Conservation (phyloP, 2,113 vertebrate species). For the Oxyura jamaicensis region DNA sequence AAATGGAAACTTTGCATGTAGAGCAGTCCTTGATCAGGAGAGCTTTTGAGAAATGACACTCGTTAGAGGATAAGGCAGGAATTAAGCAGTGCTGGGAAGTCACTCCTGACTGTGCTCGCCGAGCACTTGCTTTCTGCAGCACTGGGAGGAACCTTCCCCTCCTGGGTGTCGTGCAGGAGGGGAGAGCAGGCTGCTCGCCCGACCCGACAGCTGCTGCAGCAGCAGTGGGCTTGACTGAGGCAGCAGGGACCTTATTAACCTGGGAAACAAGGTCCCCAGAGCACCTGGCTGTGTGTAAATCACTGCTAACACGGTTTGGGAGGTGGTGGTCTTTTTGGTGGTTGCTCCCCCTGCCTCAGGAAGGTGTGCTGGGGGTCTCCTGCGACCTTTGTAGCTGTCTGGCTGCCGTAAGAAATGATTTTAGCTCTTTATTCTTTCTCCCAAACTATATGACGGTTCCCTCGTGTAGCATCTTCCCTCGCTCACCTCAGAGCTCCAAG, state of each 20-base stretch:
- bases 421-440: background rate
- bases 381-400: background rate
- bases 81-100: slow-evolving; percentile 46
- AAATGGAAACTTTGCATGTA: slow-evolving; percentile 13
- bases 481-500: background rate
- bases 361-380: background rate
- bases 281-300: slow-evolving; percentile 2
- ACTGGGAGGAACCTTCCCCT: background rate
- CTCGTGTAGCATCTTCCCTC: background rate
- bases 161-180: background rate
- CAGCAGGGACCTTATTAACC: slow-evolving; percentile 24
- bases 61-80: slow-evolving; percentile 28
- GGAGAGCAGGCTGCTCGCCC: background rate
- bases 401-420: background rate
- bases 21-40: background rate
- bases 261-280: background rate
- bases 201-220: background rate
- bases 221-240: slow-evolving; percentile 8
- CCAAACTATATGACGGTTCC: background rate
- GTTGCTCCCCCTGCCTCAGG: too few relatives aligned
- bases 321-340: background rate
- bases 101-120: background rate
- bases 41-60: slow-evolving; percentile 29
- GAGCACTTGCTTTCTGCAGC: background rate
- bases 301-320: background rate